Evolutionary conservation across 64 coral and sea anemone species (phyloP).

Genomic region (Hydrozoanthus tunicans): DNA sequence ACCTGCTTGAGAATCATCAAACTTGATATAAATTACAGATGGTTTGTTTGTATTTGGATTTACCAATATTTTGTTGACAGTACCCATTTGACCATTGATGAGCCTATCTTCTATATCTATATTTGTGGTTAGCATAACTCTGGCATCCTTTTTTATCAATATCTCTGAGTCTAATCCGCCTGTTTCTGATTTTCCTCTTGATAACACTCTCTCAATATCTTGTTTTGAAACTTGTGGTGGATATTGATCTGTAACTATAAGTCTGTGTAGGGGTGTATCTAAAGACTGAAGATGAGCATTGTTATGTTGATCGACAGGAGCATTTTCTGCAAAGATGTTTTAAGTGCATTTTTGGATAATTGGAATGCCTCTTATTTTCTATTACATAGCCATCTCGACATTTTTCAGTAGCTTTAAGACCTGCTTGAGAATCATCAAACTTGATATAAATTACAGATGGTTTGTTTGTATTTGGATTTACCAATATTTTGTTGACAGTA

Average conservation of each 20-base stretch:
- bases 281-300: no score
- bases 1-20: slow-evolving; percentile 64
- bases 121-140: slow-evolving; percentile 42
- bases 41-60: slow-evolving; percentile 36
- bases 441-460: no score
- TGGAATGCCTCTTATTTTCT: no score
- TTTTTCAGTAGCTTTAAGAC: no score
- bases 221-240: slow-evolving; percentile 40
- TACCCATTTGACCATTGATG: slow-evolving; percentile 35
- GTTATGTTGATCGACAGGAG: no score
- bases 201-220: slow-evolving; percentile 38
- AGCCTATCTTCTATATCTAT: slow-evolving; percentile 23
- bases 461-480: no score
- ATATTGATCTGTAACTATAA: slow-evolving; percentile 75
- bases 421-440: no score
- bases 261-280: slow-evolving; percentile 12
- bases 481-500: no score
- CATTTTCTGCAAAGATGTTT: no score
- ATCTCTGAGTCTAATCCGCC: slow-evolving; percentile 23
- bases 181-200: slow-evolving; percentile 25
- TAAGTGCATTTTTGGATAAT: no score
- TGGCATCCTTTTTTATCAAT: neutral
- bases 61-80: slow-evolving; percentile 5
- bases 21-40: slow-evolving; percentile 40
- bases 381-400: no score